A percentile compares a stretch with the other conserved stretches of the same genome.
These are phyloP conservation scores for Alviniconcha marisindica DNA, from an alignment of 1,140 invertebrate genomes.

Conservation along the genomic window DNA sequence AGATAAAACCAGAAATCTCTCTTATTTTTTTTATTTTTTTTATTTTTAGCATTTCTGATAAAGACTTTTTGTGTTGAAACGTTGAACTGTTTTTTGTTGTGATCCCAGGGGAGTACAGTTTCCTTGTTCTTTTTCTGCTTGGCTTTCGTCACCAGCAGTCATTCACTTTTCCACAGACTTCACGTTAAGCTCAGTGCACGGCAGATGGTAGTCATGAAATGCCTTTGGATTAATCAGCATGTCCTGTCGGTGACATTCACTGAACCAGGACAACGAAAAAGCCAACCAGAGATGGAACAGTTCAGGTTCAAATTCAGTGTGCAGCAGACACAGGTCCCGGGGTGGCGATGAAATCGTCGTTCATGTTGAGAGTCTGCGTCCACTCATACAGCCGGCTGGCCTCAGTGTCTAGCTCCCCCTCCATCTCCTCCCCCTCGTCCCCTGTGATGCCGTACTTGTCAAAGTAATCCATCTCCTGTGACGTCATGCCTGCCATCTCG, in stretches of 20 bases:
- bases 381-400: slow-evolving; percentile 73
- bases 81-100: too few relatives aligned
- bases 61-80: too few relatives aligned
- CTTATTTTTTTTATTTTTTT: too few relatives aligned
- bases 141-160: too few relatives aligned
- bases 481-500: neutral
- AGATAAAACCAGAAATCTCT: too few relatives aligned
- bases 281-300: neutral
- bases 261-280: neutral
- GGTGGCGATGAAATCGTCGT: slow-evolving; percentile 69
- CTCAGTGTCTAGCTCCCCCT: slow-evolving; percentile 69
- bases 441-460: slow-evolving; percentile 50
- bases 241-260: neutral
- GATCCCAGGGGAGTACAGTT: too few relatives aligned
- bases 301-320: too few relatives aligned
- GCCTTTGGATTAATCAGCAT: neutral
- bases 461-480: slow-evolving; percentile 46
- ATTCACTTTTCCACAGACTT: too few relatives aligned
- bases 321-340: slow-evolving; percentile 46
- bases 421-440: slow-evolving; percentile 55
- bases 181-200: too few relatives aligned
- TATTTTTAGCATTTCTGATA: too few relatives aligned
- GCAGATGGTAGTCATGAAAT: neutral
- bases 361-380: slow-evolving; percentile 72
- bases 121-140: too few relatives aligned